phyloP scores from a whole-genome alignment of 1,140 invertebrate species.

The Ylistrum balloti region DNA sequence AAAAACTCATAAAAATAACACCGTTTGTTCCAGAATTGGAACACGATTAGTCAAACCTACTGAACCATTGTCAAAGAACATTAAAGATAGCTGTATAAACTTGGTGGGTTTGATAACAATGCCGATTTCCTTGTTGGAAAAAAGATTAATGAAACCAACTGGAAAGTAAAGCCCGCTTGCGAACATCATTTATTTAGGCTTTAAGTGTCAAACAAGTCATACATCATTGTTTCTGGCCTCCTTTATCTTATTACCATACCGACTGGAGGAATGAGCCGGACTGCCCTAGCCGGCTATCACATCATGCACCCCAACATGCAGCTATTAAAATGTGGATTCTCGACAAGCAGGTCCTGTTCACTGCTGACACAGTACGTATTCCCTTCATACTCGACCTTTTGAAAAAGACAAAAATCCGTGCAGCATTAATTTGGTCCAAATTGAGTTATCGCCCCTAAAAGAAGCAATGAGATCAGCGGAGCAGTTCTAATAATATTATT shows the following conservation, averaged over 20 bases:
- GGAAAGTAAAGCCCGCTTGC: constrained; percentile 2
- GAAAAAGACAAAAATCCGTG: constrained; percentile 27
- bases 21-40: background rate
- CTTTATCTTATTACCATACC: constrained; percentile 14
- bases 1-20: constrained; percentile 6
- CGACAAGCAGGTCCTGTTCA: background rate
- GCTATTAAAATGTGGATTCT: background rate
- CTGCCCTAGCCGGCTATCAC: background rate
- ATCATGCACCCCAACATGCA: background rate
- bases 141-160: constrained; percentile 40
- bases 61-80: constrained; percentile 12
- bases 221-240: background rate
- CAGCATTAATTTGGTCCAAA: constrained; percentile 38
- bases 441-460: constrained; percentile 19
- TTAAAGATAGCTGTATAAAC: background rate
- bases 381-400: constrained; percentile 22
- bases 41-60: constrained; percentile 3
- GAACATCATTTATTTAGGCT: constrained; percentile 34
- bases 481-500: constrained; percentile 19
- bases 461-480: constrained; percentile 1
- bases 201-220: constrained; percentile 9
- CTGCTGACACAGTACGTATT: constrained; percentile 14
- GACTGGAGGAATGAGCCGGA: background rate
- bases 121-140: background rate
- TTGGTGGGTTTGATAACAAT: background rate